Evolutionary conservation across 2,113 vertebrate genomes (phyloP).

Genomic region (Salvator merianae): DNA sequence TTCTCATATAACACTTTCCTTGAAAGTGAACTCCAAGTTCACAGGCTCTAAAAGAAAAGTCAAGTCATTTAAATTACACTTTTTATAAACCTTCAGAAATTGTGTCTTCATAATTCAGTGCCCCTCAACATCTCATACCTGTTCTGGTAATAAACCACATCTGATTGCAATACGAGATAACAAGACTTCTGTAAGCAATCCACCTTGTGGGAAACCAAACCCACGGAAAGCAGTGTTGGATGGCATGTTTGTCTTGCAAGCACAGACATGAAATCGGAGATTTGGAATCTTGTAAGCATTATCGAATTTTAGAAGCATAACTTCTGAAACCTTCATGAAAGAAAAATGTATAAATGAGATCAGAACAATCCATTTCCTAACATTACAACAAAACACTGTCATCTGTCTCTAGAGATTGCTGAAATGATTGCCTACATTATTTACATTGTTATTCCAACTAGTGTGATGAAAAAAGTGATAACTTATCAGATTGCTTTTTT

Average conservation of each 20-base stretch:
- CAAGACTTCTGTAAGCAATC: slow-evolving; percentile 81
- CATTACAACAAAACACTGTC: not conserved
- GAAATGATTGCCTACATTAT: not conserved
- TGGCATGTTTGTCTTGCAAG: slow-evolving; percentile 84
- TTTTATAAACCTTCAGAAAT: not conserved
- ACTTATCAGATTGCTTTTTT: not conserved
- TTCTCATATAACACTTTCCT: too few species aligned
- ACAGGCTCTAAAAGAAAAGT: too few species aligned
- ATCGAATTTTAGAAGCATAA: slow-evolving; percentile 82
- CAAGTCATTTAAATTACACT: too few species aligned
- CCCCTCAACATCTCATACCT: slow-evolving; percentile 63
- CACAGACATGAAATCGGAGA: slow-evolving; percentile 62
- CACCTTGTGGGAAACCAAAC: slow-evolving; percentile 83
- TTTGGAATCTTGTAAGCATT: slow-evolving; percentile 83
- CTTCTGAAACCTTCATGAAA: slow-evolving; percentile 73
- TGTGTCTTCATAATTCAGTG: not conserved
- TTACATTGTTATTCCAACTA: not conserved
- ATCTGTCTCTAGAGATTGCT: not conserved
- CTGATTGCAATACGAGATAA: slow-evolving; percentile 75
- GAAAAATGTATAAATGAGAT: not conserved
- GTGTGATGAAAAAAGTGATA: not conserved
- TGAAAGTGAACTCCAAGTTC: too few species aligned
- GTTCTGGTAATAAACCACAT: slow-evolving; percentile 74
- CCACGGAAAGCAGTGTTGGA: slow-evolving; percentile 84
- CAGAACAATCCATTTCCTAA: slow-evolving; percentile 27